Base-by-base conservation (phyloP, 2,888 invertebrate species). In the Eledona agricola region DNA sequence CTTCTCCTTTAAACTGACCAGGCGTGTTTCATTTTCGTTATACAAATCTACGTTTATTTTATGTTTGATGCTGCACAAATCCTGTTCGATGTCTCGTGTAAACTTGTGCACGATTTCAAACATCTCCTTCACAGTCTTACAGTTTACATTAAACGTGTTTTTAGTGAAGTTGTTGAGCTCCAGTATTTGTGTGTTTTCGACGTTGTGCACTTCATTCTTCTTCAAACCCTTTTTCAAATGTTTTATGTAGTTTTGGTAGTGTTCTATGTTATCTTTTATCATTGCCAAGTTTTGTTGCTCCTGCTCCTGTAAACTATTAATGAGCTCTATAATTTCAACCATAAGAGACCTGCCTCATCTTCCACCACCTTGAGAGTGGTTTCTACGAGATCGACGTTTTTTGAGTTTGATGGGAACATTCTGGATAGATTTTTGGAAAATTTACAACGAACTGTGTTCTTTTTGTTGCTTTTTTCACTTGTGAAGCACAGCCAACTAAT, bases 161-260 rank as follows among this genome's bases (percentile, higher is more conserved):
- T 45, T 45, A 7, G 16, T 45, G 3, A 45, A 45, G 17, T 45
- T 45, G 7, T 45, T 45, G 6, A 25, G 7, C 17, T 45, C 25
- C 6, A 45, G 12, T 23, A 45, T 23, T 25, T 13, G 17, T 9
- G 13, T 9, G 10, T 23, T 32, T 34, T 25, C 17, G 6, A 3
- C 19, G 12, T 10, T 23, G 10, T 4, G 1, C n/a, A 7, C 1
- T 12, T 45, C 25, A 1, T 4, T 9, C n/a, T 15, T 17, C 20
- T 32, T 9, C 2, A 45, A 17, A 15, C n/a, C 10, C 2, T 32
- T 17, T 25, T 45, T 34, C 4, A 45, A 12, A 3, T 45, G 16
- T 11, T 32, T 16, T 10, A 34, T 16, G 10, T 34, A 34, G 1
- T 45, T 10, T 34, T 45, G 25, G 16, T 19, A 32, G 2, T 45